A percentile compares a stretch with the other conserved stretches of the same genome.
Conservation (phyloP, 2,113 vertebrate species). For the Ahaetulla prasina region DNA sequence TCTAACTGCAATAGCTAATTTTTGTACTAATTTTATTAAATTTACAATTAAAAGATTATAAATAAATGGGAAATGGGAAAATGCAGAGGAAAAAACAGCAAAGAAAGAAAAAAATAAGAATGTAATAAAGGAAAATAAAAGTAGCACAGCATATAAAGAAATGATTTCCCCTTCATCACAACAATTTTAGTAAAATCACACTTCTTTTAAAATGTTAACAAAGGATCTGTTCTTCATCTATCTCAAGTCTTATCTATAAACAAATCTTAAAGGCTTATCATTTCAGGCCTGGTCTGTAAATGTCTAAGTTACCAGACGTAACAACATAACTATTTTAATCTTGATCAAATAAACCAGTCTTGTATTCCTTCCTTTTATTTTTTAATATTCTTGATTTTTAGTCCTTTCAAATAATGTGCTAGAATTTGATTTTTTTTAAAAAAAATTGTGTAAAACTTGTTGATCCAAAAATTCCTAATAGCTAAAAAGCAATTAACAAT, state of each 20-base stretch:
- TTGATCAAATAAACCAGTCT: background rate
- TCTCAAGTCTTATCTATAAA: background rate
- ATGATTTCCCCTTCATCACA: background rate
- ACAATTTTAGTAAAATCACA: too few species aligned
- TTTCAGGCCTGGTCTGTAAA: background rate
- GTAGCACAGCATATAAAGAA: background rate
- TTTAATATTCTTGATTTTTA: background rate
- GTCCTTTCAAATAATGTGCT: background rate
- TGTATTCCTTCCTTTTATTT: background rate
- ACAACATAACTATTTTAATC: background rate
- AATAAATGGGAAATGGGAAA: background rate
- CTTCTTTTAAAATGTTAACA: background rate
- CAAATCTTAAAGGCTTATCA: background rate
- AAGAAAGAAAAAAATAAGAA: background rate
- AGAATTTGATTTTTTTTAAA: background rate
- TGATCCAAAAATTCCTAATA: background rate
- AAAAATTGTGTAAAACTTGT: background rate
- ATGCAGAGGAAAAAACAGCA: background rate
- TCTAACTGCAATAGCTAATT: constrained; percentile 21
- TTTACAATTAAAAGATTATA: background rate
- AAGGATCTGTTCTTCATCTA: too few species aligned
- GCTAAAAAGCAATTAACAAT: background rate
- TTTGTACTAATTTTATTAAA: background rate
- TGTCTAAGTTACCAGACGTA: background rate
- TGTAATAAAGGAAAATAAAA: background rate